Conservation (phyloP, 2,113 vertebrate species). For the Saimiri boliviensis region DNA sequence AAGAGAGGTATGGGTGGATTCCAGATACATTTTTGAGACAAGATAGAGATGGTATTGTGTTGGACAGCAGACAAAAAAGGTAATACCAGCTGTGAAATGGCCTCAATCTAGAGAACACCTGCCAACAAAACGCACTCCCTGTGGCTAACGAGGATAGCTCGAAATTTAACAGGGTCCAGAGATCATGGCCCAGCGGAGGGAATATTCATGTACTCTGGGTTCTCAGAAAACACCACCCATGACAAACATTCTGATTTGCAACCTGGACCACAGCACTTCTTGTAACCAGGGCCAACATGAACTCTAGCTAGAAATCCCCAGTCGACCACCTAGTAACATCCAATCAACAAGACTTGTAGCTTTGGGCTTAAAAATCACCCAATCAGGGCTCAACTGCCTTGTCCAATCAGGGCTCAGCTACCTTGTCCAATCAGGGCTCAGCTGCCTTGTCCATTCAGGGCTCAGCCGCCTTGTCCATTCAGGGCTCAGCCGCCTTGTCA, state of each 20-base stretch:
- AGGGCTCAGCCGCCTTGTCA: too few species aligned
- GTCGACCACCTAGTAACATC: background rate
- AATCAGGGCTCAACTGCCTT: too few species aligned
- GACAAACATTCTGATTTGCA: background rate
- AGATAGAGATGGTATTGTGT: background rate
- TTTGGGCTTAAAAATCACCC: background rate
- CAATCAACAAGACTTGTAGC: background rate
- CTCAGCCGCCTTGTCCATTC: too few species aligned
- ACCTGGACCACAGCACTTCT: background rate
- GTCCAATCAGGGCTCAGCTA: too few species aligned
- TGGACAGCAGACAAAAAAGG: background rate
- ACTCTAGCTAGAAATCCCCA: background rate
- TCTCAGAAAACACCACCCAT: background rate
- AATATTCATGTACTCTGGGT: background rate
- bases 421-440: too few species aligned
- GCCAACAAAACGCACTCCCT: background rate
- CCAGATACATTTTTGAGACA: background rate
- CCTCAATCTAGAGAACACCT: background rate
- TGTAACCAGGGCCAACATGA: background rate
- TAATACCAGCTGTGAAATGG: background rate
- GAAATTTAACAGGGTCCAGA: background rate
- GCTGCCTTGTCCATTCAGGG: too few species aligned
- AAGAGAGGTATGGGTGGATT: background rate
- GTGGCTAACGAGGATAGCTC: background rate
- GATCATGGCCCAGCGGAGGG: background rate